These are phyloP conservation scores for Diacarnus erythraeanus DNA, from an alignment of 37 sponge, comb jelly and placozoan species.

Conservation along the genomic window DNA sequence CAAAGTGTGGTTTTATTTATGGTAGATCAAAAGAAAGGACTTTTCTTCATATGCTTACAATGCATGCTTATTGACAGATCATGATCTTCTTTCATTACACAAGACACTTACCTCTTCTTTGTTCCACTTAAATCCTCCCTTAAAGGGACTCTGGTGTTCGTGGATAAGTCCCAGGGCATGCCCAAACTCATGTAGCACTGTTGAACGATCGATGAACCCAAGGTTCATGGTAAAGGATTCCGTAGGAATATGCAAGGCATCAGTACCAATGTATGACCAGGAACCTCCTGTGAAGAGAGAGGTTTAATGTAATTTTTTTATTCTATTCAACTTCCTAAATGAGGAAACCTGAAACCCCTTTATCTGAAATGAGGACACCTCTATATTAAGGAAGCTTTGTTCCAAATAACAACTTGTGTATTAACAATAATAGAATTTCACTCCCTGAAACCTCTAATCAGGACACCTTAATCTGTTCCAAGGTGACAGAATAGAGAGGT, in stretches of 20 bases:
- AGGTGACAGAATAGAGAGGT: too few relatives aligned
- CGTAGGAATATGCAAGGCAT: conserved; percentile 27
- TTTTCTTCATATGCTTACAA: too few relatives aligned
- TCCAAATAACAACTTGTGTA: neutral
- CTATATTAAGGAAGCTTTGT: neutral
- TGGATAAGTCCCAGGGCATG: conserved; percentile 64
- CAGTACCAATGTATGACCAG: conserved; percentile 61
- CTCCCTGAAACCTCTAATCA: neutral
- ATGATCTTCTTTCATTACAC: too few relatives aligned
- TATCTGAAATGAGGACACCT: neutral
- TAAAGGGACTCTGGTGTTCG: conserved; percentile 65
- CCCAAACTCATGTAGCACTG: conserved; percentile 65
- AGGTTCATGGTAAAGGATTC: conserved; percentile 62
- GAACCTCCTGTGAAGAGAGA: conserved; percentile 26
- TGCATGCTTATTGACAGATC: too few relatives aligned
- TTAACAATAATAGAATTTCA: neutral
- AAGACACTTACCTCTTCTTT: conserved; percentile 44
- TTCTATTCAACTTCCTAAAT: neutral
- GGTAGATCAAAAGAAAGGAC: too few relatives aligned
- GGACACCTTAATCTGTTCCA: too few relatives aligned
- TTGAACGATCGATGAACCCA: conserved; percentile 52
- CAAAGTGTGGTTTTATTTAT: too few relatives aligned
- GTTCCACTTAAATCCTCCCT: conserved; percentile 61
- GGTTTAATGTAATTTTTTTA: neutral
- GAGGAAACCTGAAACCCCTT: neutral